Percentiles rank a stretch among this genome's conserved stretches.
Conservation (phyloP, 1,140 invertebrate genomes). For the Holotrichia oblita region DNA sequence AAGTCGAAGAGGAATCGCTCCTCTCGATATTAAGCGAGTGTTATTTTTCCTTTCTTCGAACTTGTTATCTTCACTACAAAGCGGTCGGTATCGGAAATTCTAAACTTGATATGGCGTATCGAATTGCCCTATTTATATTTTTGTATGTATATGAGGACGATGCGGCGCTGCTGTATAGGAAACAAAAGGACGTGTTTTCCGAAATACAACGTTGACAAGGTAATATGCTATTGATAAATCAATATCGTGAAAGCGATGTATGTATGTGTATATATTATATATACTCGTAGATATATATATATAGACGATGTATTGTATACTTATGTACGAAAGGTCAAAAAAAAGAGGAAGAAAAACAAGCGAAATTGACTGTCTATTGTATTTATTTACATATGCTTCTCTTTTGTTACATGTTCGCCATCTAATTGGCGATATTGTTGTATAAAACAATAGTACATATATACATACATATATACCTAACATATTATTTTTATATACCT, state of each 20-base stretch:
- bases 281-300: no score
- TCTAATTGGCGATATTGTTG: no score
- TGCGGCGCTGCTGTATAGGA: not conserved
- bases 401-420: no score
- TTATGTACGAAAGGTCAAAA: no score
- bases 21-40: not conserved
- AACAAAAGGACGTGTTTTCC: conserved; percentile 11
- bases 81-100: not conserved
- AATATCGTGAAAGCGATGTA: not conserved
- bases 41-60: conserved; percentile 4
- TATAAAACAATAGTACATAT: no score
- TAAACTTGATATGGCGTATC: not conserved
- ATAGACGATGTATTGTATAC: no score
- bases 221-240: conserved; percentile 14
- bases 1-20: not conserved
- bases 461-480: no score
- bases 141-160: not conserved
- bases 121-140: conserved; percentile 21
- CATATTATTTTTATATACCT: no score
- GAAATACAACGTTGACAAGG: conserved; percentile 4
- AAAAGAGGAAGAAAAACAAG: no score
- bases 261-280: no score
- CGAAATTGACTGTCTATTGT: no score
- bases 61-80: not conserved
- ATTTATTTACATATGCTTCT: no score